phyloP scores from a whole-genome alignment of 2,888 invertebrate species.

The Odontomyia ornata region DNA sequence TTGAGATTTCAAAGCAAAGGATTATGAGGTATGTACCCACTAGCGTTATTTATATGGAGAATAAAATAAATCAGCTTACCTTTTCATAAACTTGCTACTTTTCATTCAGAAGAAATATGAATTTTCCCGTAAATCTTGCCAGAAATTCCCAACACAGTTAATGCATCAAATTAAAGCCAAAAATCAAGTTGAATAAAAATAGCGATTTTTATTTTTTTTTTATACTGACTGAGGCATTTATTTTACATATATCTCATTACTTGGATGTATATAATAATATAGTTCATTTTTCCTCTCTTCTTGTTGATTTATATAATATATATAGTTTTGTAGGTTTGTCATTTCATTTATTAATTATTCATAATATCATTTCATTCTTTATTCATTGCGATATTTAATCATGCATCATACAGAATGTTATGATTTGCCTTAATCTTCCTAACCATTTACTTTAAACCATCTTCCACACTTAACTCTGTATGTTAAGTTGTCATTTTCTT shows the following conservation, averaged over 20 bases:
- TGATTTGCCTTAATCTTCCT: conserved; percentile 45
- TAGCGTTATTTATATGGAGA: too few relatives aligned
- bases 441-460: background rate
- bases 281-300: conserved; percentile 49
- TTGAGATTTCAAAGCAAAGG: too few relatives aligned
- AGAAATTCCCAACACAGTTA: background rate
- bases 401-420: background rate
- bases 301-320: conserved; percentile 47
- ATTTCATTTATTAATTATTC: conserved; percentile 52
- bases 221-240: conserved; percentile 66
- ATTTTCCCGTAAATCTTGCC: background rate
- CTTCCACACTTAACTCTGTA: conserved; percentile 43
- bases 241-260: conserved; percentile 54
- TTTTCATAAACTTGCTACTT: too few relatives aligned
- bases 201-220: conserved; percentile 53
- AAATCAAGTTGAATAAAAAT: conserved; percentile 38
- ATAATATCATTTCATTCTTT: background rate
- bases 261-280: conserved; percentile 49
- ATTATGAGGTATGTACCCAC: too few relatives aligned
- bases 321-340: conserved; percentile 35
- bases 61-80: too few relatives aligned
- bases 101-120: too few relatives aligned
- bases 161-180: background rate
- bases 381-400: background rate
- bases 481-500: conserved; percentile 48